These are phyloP conservation scores for Perdita meconis DNA, from an alignment of 2,888 invertebrate species.

Conservation along the genomic window DNA sequence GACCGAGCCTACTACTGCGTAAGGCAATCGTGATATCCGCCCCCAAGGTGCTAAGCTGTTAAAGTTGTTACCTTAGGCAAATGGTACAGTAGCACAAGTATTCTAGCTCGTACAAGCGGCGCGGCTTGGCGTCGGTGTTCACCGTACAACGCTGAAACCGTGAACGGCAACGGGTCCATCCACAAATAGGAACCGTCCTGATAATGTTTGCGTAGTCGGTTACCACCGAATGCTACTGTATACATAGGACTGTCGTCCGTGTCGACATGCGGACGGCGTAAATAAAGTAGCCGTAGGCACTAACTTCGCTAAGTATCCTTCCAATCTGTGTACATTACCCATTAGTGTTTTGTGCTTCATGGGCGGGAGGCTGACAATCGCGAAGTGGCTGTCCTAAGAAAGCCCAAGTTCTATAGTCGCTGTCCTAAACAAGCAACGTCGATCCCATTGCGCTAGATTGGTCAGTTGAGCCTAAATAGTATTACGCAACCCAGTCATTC, in stretches of 20 bases:
- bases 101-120: constrained; percentile 60
- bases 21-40: constrained; percentile 41
- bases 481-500: too few relatives aligned
- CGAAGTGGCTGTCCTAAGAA: constrained; percentile 45
- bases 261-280: constrained; percentile 69
- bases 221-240: constrained; percentile 76
- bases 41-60: constrained; percentile 61
- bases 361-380: constrained; percentile 40
- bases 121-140: constrained; percentile 63
- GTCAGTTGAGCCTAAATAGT: too few relatives aligned
- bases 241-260: constrained; percentile 67
- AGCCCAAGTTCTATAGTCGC: constrained; percentile 42
- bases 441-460: constrained; percentile 15
- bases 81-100: constrained; percentile 61
- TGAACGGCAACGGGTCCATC: constrained; percentile 55
- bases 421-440: constrained; percentile 54
- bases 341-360: constrained; percentile 66
- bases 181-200: constrained; percentile 62
- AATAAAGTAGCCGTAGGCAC: constrained; percentile 77
- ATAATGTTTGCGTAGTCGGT: constrained; percentile 74
- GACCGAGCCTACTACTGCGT: too few relatives aligned
- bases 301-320: constrained; percentile 77
- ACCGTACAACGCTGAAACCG: constrained; percentile 56
- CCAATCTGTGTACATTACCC: constrained; percentile 76
- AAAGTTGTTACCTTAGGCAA: constrained; percentile 69